A percentile compares a stretch with the other conserved stretches of the same genome.
phyloP scores from a whole-genome alignment of 2,797 vertebrate species.

The Moxostoma hubbsi region DNA sequence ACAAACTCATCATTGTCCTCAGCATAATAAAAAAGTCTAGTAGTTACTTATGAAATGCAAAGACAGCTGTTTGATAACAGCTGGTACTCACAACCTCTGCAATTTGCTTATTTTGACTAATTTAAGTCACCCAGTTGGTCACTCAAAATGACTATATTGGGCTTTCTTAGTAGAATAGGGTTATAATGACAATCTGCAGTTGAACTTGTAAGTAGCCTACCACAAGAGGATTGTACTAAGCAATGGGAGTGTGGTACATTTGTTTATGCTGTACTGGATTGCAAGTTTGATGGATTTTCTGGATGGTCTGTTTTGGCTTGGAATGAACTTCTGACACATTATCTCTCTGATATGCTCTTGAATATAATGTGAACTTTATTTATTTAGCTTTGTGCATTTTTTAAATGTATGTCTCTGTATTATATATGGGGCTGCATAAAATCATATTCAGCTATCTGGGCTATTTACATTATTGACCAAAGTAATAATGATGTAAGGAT shows the following conservation, averaged over 20 bases:
- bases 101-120: background rate
- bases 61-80: slow-evolving; percentile 16
- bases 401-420: background rate
- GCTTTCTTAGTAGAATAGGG: background rate
- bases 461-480: background rate
- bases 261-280: background rate
- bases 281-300: background rate
- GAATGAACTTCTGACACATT: background rate
- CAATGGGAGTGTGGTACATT: background rate
- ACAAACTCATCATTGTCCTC: background rate
- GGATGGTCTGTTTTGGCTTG: background rate
- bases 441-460: too few relatives aligned
- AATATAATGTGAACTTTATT: background rate
- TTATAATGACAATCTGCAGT: background rate
- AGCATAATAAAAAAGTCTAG: background rate
- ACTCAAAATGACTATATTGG: background rate
- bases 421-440: too few relatives aligned
- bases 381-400: background rate
- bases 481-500: background rate
- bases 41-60: background rate
- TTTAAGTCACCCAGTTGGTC: background rate
- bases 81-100: background rate
- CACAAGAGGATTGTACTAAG: slow-evolving; percentile 8
- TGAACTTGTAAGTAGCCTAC: background rate
- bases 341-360: background rate